These are phyloP conservation scores for Drosophila colorata DNA, from an alignment of 2,888 invertebrate genomes.

Conservation along the genomic window DNA sequence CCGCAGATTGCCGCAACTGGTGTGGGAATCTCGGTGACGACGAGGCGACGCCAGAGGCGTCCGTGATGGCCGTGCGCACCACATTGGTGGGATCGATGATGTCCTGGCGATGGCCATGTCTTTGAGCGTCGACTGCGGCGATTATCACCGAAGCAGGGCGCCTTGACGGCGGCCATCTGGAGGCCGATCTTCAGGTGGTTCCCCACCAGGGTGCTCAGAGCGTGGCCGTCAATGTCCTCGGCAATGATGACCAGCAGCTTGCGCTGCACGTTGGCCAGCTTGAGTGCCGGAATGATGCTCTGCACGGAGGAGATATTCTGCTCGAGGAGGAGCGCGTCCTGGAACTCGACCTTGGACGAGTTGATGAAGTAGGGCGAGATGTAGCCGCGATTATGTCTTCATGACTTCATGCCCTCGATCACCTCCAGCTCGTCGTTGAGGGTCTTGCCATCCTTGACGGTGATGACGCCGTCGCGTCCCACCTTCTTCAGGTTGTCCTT, in stretches of 20 bases:
- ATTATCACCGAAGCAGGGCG: slow-evolving; percentile 98
- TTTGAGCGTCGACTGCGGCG: slow-evolving; percentile 95
- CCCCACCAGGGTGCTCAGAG: slow-evolving; percentile 95
- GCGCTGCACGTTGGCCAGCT: slow-evolving; percentile 96
- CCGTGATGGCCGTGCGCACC: slow-evolving; percentile 95
- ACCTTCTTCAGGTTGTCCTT: slow-evolving; percentile 96
- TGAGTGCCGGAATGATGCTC: slow-evolving; percentile 98
- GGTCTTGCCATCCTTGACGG: slow-evolving; percentile 99
- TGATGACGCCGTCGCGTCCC: slow-evolving; percentile 99
- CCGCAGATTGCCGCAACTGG: slow-evolving; percentile 2
- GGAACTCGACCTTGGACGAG: slow-evolving; percentile 98
- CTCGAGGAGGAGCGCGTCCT: slow-evolving; percentile 97
- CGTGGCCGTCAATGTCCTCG: slow-evolving; percentile 98
- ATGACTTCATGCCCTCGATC: slow-evolving; percentile 99
- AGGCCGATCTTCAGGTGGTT: slow-evolving; percentile 97
- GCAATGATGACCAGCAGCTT: slow-evolving; percentile 98
- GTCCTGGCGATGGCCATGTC: slow-evolving; percentile 97
- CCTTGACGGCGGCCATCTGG: slow-evolving; percentile 97
- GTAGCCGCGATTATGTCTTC: slow-evolving; percentile 99
- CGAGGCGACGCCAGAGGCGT: slow-evolving; percentile 99
- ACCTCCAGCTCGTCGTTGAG: slow-evolving; percentile 97
- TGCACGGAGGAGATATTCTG: slow-evolving; percentile 99
- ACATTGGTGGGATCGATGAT: slow-evolving; percentile 98
- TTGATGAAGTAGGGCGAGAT: slow-evolving; percentile 99
- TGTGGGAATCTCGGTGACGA: slow-evolving; percentile 96